Conservation (phyloP, 2,888 invertebrate genomes). For the Nephrocerus scutellatus region DNA sequence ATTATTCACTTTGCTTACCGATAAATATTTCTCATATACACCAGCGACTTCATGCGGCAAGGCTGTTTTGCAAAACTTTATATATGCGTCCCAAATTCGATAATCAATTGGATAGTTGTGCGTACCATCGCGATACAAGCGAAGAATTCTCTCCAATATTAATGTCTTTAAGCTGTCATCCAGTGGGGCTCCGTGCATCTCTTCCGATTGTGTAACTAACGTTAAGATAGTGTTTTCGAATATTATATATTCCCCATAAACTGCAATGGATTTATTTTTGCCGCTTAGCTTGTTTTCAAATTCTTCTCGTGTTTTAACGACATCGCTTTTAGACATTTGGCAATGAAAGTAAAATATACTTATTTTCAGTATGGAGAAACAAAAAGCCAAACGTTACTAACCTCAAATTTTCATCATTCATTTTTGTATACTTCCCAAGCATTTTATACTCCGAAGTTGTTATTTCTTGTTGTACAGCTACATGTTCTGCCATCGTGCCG, state of each 20-base stretch:
- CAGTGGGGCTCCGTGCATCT: constrained; percentile 55
- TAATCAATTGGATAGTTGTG: constrained; percentile 64
- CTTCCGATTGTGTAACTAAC: constrained; percentile 48
- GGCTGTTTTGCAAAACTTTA: constrained; percentile 68
- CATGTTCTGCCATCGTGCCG: too few species aligned
- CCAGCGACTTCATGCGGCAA: constrained; percentile 52
- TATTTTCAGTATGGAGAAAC: too few species aligned
- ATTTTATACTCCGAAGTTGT: too few species aligned
- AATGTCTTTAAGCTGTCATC: constrained; percentile 60
- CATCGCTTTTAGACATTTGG: too few species aligned
- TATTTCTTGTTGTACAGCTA: too few species aligned
- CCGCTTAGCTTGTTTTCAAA: too few species aligned
- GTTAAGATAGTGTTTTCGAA: constrained; percentile 38
- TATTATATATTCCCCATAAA: constrained; percentile 39
- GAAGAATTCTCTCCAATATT: constrained; percentile 64
- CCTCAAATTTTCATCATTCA: too few species aligned
- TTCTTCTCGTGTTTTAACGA: too few species aligned
- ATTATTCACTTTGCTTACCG: constrained; percentile 45
- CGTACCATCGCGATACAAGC: constrained; percentile 64
- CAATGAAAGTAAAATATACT: too few species aligned
- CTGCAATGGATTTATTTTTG: constrained; percentile 27
- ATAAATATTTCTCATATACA: constrained; percentile 56
- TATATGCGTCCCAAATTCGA: constrained; percentile 68
- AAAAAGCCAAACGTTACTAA: too few species aligned
- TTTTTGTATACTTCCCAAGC: too few species aligned